phyloP scores from a whole-genome alignment of 2,113 vertebrate species.

The Thomomys bottae region DNA sequence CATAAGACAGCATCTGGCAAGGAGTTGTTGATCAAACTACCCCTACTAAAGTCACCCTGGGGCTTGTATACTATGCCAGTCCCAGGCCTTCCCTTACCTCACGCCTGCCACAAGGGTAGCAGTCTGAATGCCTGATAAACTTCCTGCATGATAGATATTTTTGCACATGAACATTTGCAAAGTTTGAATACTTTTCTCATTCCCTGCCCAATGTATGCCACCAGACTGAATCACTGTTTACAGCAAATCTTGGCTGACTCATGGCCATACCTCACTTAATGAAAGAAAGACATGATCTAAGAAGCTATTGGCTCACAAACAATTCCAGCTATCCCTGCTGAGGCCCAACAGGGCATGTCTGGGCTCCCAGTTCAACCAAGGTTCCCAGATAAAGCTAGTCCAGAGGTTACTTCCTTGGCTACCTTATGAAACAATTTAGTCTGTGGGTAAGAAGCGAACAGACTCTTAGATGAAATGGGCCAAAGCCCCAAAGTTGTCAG shows the following conservation, averaged over 20 bases:
- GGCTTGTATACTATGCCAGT: neutral
- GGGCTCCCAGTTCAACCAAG: neutral
- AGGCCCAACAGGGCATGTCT: neutral
- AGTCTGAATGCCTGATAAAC: neutral
- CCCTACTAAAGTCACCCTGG: neutral
- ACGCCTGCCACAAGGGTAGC: neutral
- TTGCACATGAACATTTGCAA: neutral
- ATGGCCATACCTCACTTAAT: neutral
- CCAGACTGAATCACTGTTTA: neutral
- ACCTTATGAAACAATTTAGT: neutral
- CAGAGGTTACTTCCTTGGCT: neutral
- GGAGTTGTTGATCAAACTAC: neutral
- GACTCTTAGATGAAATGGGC: neutral
- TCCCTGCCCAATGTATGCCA: neutral
- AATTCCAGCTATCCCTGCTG: neutral
- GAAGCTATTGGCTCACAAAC: neutral
- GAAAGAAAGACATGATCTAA: neutral
- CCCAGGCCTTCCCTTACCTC: neutral
- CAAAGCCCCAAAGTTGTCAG: neutral
- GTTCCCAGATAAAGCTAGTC: neutral
- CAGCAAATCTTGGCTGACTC: neutral
- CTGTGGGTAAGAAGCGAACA: neutral
- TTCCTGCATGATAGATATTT: neutral
- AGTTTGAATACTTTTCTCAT: neutral
- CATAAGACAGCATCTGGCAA: neutral